Evolutionary conservation across 2,113 vertebrate species (phyloP).

Genomic region (Stigmatopora nigra): DNA sequence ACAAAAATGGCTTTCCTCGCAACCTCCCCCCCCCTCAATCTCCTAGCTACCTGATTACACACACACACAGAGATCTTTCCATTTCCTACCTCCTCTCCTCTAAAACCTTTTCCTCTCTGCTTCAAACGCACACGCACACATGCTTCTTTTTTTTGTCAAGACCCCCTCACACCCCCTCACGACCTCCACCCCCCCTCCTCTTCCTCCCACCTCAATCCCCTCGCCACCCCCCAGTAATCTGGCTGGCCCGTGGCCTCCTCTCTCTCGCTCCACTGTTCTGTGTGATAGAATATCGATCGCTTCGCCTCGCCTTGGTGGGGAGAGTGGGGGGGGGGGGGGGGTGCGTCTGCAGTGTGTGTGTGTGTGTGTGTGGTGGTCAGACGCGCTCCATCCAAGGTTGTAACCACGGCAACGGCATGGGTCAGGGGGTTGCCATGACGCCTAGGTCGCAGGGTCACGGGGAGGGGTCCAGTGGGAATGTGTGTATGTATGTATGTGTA

Average conservation of each 20-base stretch:
- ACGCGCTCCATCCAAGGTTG: constrained; percentile 75
- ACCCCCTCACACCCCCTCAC: constrained; percentile 24
- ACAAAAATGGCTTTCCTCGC: background rate
- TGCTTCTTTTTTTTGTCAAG: constrained; percentile 57
- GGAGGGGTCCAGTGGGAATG: constrained; percentile 50
- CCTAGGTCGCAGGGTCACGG: constrained; percentile 70
- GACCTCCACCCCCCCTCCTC: constrained; percentile 8
- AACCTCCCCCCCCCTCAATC: background rate
- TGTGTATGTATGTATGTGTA: constrained; percentile 20
- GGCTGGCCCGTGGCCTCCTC: constrained; percentile 68
- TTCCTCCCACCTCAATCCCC: background rate
- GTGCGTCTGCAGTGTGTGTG: constrained; percentile 24
- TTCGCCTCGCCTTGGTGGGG: constrained; percentile 62
- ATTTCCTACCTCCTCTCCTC: background rate
- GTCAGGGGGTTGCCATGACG: constrained; percentile 73
- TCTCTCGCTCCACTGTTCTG: constrained; percentile 77
- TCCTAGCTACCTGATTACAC: constrained; percentile 10
- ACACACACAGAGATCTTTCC: constrained; percentile 7
- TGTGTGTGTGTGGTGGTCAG: constrained; percentile 60
- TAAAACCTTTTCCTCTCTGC: constrained; percentile 8
- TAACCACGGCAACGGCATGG: constrained; percentile 72
- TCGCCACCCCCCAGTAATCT: constrained; percentile 60
- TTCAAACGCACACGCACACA: constrained; percentile 28
- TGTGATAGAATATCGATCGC: constrained; percentile 80
- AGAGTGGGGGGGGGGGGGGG: constrained; percentile 36